phyloP scores from a whole-genome alignment of 2,888 invertebrate genomes.

The Nomada ferruginata region DNA sequence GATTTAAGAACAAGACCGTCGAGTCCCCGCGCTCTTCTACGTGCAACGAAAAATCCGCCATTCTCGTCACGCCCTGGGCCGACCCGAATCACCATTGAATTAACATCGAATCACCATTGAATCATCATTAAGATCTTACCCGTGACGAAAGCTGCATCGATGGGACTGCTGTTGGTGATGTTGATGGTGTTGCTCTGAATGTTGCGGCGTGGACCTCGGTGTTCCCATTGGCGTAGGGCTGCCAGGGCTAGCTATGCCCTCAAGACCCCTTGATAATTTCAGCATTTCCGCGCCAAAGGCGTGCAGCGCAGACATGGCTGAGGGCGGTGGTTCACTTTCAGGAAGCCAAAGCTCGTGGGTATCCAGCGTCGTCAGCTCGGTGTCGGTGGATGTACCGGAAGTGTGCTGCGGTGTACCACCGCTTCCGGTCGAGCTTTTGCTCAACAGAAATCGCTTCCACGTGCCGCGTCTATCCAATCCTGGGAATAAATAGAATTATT shows the following conservation, averaged over 20 bases:
- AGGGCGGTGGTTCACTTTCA: slow-evolving; percentile 90
- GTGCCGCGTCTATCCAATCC: slow-evolving; percentile 90
- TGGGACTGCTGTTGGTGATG: slow-evolving; percentile 66
- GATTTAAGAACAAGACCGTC: too few species aligned
- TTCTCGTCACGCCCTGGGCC: too few species aligned
- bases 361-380: slow-evolving; percentile 93
- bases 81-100: neutral
- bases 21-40: too few species aligned
- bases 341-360: slow-evolving; percentile 94
- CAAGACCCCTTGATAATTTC: slow-evolving; percentile 91
- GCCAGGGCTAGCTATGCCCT: slow-evolving; percentile 86
- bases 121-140: slow-evolving; percentile 66
- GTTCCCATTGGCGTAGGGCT: slow-evolving; percentile 58
- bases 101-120: neutral
- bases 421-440: slow-evolving; percentile 74
- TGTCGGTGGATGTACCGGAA: slow-evolving; percentile 92
- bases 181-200: slow-evolving; percentile 66
- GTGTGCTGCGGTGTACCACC: slow-evolving; percentile 87
- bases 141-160: slow-evolving; percentile 74
- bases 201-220: slow-evolving; percentile 70
- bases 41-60: too few species aligned
- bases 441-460: slow-evolving; percentile 89
- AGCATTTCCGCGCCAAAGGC: slow-evolving; percentile 95
- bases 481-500: slow-evolving; percentile 37
- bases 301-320: slow-evolving; percentile 93